Conservation (phyloP, 2,113 vertebrate genomes). For the Arvicanthis niloticus region DNA sequence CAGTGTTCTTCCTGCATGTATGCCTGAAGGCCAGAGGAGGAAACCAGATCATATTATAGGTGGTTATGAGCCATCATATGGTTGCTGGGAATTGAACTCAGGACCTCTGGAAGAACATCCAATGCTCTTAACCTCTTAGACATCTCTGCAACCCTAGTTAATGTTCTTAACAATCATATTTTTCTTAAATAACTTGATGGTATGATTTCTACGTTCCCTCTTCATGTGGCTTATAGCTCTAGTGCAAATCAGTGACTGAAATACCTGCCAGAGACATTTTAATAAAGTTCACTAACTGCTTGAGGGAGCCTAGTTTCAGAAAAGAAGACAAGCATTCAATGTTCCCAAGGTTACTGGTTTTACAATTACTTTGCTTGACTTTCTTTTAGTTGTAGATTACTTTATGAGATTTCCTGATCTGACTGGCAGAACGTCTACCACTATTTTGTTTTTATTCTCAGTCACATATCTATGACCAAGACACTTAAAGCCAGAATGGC, state of each 20-base stretch:
- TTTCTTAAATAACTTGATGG: neutral
- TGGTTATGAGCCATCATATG: too few species aligned
- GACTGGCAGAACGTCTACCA: neutral
- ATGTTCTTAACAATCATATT: constrained; percentile 1
- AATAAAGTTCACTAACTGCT: constrained; percentile 62
- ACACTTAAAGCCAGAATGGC: neutral
- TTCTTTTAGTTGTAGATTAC: constrained; percentile 51
- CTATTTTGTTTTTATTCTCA: neutral
- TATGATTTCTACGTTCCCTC: neutral
- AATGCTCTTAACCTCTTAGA: too few species aligned
- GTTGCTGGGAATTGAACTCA: too few species aligned
- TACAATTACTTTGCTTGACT: constrained; percentile 23
- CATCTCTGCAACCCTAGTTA: neutral
- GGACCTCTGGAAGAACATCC: too few species aligned
- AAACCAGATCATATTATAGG: too few species aligned
- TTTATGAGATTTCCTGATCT: neutral
- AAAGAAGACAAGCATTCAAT: constrained; percentile 32
- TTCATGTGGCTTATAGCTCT: neutral
- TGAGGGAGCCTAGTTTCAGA: constrained; percentile 20
- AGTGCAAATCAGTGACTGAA: constrained; percentile 62
- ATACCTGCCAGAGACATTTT: constrained; percentile 48
- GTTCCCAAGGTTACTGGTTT: constrained; percentile 43
- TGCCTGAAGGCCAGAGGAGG: too few species aligned
- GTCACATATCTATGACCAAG: neutral
- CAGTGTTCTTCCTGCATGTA: too few species aligned